Base-by-base conservation (phyloP, 2,113 vertebrate species). In the Pseudopodoces humilis region DNA sequence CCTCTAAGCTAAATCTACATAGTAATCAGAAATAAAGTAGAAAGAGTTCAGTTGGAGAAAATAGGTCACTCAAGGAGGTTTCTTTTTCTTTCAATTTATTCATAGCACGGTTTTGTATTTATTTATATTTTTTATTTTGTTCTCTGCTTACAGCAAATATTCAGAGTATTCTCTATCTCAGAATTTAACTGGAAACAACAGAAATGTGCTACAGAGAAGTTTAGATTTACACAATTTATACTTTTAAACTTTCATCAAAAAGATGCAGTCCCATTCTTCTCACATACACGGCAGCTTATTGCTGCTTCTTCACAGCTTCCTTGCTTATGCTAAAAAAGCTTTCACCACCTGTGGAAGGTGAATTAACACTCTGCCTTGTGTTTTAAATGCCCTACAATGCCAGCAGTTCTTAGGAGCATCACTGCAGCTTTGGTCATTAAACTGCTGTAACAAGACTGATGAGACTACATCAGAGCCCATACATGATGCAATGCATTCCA, bases 21-120 rank as follows among this genome's bases (percentile, higher is more conserved):
- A 43, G 4, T 16, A 67, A 78, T 60, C 10, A 83, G 24, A 88
- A 69, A 65, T 9, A 55, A 3, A 14, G 24, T 22, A 79, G 49
- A 55, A 88, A 41, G 52, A 41, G 4, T 43, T 85, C 64, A 35
- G n/a, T 17, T 81, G 56, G 11, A 70, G 13, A 86, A 91, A 74
- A 52, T 6, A 68, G 15, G 23, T 80, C 20, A 72, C 6, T 50
- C 7, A 43, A 71, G 4, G 13, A 43, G 13, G 4, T 11, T 46
- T 92, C 5, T n/a, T 88, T 74, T 62, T 9, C 27, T 14, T 60
- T 80, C 37, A 41, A 52, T 77, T 52, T 47, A 64, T 86, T 88
- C 13, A 22, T 28, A 44, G 1, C 7, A 41, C 0, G 1, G 30
- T 15, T 58, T 59, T 43, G 8, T 27, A 39, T 41, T 50, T 56